Base-by-base conservation (phyloP, 1,140 invertebrate genomes). In the Teleogryllus occipitalis region DNA sequence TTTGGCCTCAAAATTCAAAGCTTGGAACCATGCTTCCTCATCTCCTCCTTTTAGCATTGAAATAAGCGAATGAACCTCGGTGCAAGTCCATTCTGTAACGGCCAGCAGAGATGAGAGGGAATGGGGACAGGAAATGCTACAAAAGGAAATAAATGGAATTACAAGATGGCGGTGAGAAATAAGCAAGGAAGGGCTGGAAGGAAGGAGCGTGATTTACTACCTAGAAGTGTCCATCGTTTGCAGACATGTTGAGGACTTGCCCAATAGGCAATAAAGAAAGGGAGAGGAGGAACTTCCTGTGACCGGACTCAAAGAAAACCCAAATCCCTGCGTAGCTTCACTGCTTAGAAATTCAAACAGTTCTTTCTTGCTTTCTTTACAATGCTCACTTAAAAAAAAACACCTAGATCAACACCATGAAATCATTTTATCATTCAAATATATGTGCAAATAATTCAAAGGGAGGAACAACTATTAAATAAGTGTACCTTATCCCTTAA, bases 401-500 rank as follows among this genome's bases (percentile, higher is more conserved):
- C 76, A 77, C 76, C 76, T 77, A 77, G 46, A 47, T 75, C 48
- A 21, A 77, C 76, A 77, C 76, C 76, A 77, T 12, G 15, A 48
- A 77, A 21, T 77, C 48, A 48, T 27, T 12, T 49, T 47, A 7
- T 77, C 22, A 48, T 77, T 77, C 46, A n/a, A 77, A 48, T 77
- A 77, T 47, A 76, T 47, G 75, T 75, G 74, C 73, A 79, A 79
- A 49, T 75, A 48, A 74, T 75, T 74, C 78, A 48, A 79, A 79
- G 78, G 73, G 54, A 79, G 47, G 74, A 47, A 75, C 73, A 79
- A 79, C 74, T 79, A 75, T 27, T n/a, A 47, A 75, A 39, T 46
- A 74, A 75, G 21, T 47, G 18, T 49, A 21, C 46, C 48, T 72
- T 79, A 21, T 79, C 78, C 22, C 74, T n/a, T 73, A 74, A 79